phyloP scores from a whole-genome alignment of 2,888 invertebrate genomes.

The Drosophila silvestris region DNA sequence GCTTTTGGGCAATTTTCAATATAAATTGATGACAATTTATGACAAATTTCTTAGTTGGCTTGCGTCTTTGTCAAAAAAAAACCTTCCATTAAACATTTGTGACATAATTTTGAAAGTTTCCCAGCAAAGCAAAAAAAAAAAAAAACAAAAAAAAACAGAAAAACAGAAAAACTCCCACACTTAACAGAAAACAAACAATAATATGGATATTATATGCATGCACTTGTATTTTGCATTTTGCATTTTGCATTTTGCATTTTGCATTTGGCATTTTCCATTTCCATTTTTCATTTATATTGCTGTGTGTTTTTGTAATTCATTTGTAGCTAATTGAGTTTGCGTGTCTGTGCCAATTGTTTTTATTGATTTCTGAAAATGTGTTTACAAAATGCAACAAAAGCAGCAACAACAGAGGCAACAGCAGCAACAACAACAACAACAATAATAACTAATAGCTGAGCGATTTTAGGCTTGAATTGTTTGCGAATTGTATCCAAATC shows the following conservation, averaged over 20 bases:
- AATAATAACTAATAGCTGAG: conserved; percentile 45
- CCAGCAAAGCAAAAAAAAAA: conserved; percentile 2
- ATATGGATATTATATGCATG: conserved; percentile 48
- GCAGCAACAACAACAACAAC: conserved; percentile 21
- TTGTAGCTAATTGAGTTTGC: conserved; percentile 79
- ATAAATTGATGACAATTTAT: background rate
- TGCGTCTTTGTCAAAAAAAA: background rate
- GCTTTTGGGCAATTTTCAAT: background rate
- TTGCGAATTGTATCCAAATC: conserved; percentile 34
- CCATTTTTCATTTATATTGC: conserved; percentile 11
- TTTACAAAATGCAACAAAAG: conserved; percentile 59
- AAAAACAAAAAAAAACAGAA: background rate
- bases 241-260: conserved; percentile 24
- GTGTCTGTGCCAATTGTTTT: conserved; percentile 73
- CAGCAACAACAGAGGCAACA: conserved; percentile 21
- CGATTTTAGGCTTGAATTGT: conserved; percentile 68
- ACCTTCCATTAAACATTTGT: background rate
- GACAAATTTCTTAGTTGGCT: background rate
- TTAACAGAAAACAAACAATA: conserved; percentile 44
- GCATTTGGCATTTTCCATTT: conserved; percentile 7
- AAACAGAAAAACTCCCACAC: conserved; percentile 44
- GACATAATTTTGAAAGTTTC: conserved; percentile 30
- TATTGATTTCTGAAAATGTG: conserved; percentile 70
- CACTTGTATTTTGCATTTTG: conserved; percentile 27
- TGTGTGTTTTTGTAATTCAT: conserved; percentile 45